Percentiles rank a stretch among this genome's conserved stretches.
Conservation (phyloP, 30 jellyfish, hydroid and myxozoan species). For the Aurelia sp. region DNA sequence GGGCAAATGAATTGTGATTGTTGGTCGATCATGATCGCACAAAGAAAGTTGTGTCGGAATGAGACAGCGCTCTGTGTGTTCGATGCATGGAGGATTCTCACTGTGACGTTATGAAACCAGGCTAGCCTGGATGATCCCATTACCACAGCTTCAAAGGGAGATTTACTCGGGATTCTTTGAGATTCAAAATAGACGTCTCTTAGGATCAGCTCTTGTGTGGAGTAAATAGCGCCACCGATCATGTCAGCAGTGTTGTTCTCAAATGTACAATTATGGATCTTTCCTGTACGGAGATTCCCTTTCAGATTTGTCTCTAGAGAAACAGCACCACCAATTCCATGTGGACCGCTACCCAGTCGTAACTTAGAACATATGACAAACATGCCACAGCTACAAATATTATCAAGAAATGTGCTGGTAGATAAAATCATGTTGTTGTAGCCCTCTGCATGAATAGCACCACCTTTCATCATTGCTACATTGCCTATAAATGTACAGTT, state of each 20-base stretch:
- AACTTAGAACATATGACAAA: background rate
- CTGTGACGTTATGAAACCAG: background rate
- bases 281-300: background rate
- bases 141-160: background rate
- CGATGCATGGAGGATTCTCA: background rate
- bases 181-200: background rate
- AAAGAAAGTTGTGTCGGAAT: background rate
- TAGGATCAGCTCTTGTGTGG: background rate
- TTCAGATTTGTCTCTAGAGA: background rate
- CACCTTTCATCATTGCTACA: background rate
- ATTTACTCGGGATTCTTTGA: background rate
- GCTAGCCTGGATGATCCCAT: background rate
- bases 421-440: background rate
- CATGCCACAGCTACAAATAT: background rate
- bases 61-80: background rate
- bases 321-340: constrained; percentile 2
- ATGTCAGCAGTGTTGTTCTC: background rate
- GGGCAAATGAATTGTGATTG: background rate
- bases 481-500: background rate
- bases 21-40: background rate
- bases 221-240: background rate
- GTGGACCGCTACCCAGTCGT: background rate
- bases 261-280: background rate
- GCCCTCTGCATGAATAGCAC: background rate
- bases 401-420: background rate